Conservation (phyloP, 2,888 invertebrate genomes). For the Eulithis testata region DNA sequence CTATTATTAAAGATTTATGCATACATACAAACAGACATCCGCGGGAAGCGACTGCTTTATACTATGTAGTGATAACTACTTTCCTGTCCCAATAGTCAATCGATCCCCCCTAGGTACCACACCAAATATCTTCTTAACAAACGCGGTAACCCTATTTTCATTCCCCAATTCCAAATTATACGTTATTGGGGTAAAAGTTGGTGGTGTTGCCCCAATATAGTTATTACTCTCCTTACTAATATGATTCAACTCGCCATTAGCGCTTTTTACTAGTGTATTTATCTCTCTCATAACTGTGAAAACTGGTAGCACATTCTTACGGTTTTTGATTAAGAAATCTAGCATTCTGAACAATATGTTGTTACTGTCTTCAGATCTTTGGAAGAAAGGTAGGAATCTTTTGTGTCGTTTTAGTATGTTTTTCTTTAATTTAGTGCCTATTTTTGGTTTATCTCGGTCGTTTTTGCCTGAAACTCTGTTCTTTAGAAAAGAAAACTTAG, state of each 20-base stretch:
- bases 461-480: neutral
- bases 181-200: slow-evolving; percentile 45
- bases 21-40: too few relatives aligned
- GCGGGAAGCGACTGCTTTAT: too few relatives aligned
- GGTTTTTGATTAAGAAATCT: slow-evolving; percentile 60
- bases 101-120: slow-evolving; percentile 56
- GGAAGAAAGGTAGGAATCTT: slow-evolving; percentile 60
- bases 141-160: slow-evolving; percentile 52
- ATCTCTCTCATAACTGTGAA: slow-evolving; percentile 68
- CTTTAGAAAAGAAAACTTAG: neutral
- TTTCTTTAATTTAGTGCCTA: slow-evolving; percentile 15
- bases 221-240: slow-evolving; percentile 62
- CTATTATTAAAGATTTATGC: too few relatives aligned
- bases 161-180: slow-evolving; percentile 63
- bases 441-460: slow-evolving; percentile 6
- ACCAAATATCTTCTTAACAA: slow-evolving; percentile 52
- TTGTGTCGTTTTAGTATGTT: slow-evolving; percentile 52
- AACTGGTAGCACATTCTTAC: slow-evolving; percentile 60
- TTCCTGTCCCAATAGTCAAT: slow-evolving; percentile 56
- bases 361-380: slow-evolving; percentile 47
- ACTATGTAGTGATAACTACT: too few relatives aligned
- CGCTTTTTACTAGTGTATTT: slow-evolving; percentile 64
- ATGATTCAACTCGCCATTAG: slow-evolving; percentile 64
- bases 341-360: slow-evolving; percentile 61
- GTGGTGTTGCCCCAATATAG: slow-evolving; percentile 59